Evolutionary conservation across 2,113 vertebrate genomes (phyloP).

Genomic region (Microtus oregoni): DNA sequence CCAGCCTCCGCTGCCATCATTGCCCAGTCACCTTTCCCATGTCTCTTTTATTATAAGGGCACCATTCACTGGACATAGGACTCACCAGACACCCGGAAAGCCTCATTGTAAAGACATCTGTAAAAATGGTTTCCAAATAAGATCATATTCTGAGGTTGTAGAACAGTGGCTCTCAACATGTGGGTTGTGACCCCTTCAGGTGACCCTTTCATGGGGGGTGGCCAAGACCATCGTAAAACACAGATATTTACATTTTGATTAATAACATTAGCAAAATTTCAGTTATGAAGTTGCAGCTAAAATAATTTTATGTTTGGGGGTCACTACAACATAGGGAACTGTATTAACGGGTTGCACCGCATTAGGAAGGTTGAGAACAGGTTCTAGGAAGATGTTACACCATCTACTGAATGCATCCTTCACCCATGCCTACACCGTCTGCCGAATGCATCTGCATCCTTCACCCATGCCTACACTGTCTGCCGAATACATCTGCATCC

Average conservation of each 20-base stretch:
- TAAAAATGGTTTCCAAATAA: no score
- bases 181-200: background rate
- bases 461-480: background rate
- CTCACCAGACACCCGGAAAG: background rate
- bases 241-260: background rate
- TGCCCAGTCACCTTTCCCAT: background rate
- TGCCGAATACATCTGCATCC: background rate
- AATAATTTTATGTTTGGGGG: background rate
- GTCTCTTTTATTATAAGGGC: background rate
- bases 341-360: no score
- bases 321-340: background rate
- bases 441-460: background rate
- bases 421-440: background rate
- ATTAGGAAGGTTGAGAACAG: background rate
- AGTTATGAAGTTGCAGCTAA: background rate
- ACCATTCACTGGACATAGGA: background rate
- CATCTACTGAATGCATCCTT: background rate
- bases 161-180: background rate
- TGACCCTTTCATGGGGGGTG: background rate
- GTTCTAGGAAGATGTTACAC: background rate
- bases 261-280: background rate
- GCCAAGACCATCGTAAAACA: background rate
- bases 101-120: background rate
- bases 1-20: rapidly evolving
- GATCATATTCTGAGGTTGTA: background rate